phyloP scores from a whole-genome alignment of 92 coral and sea anemone genomes.

The Palythoa heliodiscus region DNA sequence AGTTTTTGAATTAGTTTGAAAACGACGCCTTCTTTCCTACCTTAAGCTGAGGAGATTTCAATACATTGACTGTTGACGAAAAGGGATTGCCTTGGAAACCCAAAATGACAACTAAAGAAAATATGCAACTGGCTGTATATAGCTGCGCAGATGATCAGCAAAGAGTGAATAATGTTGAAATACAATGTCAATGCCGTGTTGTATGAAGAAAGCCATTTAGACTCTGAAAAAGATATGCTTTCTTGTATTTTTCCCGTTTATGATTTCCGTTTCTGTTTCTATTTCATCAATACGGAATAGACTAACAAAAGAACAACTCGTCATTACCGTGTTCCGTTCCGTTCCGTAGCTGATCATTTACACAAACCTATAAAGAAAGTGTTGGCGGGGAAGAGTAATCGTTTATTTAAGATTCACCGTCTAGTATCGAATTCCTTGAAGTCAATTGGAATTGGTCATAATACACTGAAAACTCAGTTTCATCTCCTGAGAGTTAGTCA shows the following conservation, averaged over 20 bases:
- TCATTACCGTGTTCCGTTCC: background rate
- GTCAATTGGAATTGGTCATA: background rate
- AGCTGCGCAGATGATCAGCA: background rate
- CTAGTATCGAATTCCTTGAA: background rate
- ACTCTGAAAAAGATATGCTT: background rate
- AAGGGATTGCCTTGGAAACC: background rate
- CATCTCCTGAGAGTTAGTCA: background rate
- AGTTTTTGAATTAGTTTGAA: background rate
- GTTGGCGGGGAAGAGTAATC: background rate
- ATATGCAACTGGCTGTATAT: background rate
- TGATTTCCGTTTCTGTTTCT: constrained; percentile 24
- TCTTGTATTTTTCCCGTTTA: background rate
- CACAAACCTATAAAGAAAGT: background rate
- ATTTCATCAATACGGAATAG: background rate
- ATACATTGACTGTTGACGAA: background rate
- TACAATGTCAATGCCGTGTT: background rate
- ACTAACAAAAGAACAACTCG: background rate
- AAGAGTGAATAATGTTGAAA: background rate
- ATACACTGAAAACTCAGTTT: background rate
- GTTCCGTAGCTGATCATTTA: background rate
- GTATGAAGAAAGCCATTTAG: background rate
- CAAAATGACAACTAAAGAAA: constrained; percentile 7
- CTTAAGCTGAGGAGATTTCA: background rate
- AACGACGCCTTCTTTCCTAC: background rate
- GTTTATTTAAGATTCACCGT: background rate